A percentile compares a stretch with the other conserved stretches of the same genome.
Conservation (phyloP, 1,140 invertebrate species). For the Cheumatopsyche charites region DNA sequence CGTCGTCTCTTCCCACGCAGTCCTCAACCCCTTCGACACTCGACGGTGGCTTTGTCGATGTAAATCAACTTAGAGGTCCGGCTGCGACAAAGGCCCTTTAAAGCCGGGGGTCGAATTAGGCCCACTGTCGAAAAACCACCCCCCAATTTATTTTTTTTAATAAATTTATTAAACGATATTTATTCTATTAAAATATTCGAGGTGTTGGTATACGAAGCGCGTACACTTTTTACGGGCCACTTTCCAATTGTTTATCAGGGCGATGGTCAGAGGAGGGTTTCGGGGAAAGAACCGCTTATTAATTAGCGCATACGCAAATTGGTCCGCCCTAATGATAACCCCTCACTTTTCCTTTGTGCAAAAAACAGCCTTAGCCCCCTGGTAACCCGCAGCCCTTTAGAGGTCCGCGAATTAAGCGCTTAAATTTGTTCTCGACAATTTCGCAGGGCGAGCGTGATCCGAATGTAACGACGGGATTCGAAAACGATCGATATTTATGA, state of each 20-base stretch:
- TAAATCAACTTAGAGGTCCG: constrained; percentile 44
- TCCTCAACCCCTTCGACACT: constrained; percentile 28
- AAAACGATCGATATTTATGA: constrained; percentile 13
- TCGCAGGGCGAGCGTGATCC: constrained; percentile 3
- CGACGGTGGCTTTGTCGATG: constrained; percentile 46
- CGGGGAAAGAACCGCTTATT: constrained; percentile 18
- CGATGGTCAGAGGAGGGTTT: not conserved
- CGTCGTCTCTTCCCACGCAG: not conserved
- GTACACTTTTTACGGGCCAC: constrained; percentile 25
- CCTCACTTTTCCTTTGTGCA: constrained; percentile 25
- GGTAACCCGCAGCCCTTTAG: not conserved
- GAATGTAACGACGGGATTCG: constrained; percentile 18
- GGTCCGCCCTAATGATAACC: constrained; percentile 20
- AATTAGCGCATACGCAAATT: constrained; percentile 24
- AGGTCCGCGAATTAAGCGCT: constrained; percentile 9
- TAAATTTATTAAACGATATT: no score
- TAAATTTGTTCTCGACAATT: constrained; percentile 22
- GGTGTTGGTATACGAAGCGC: no score
- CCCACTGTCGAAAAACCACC: constrained; percentile 32
- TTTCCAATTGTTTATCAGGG: constrained; percentile 29
- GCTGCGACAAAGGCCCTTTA: constrained; percentile 11
- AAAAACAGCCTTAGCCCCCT: not conserved
- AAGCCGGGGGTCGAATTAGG: constrained; percentile 9
- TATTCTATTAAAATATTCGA: no score
- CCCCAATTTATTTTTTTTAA: no score